phyloP scores from a whole-genome alignment of 2,888 invertebrate genomes.

The Steromphala cineraria region DNA sequence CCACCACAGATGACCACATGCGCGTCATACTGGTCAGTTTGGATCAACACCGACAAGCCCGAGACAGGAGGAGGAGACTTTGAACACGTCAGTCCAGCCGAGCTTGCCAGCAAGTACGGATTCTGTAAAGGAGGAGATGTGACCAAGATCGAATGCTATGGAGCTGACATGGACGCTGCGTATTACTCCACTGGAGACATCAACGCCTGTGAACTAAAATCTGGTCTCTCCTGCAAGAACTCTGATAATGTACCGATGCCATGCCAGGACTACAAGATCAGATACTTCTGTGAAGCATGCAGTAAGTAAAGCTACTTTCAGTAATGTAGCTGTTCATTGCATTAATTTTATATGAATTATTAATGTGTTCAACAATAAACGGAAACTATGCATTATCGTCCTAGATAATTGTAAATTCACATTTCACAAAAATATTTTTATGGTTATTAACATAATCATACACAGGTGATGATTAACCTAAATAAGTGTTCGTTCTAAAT shows the following conservation, averaged over 20 bases:
- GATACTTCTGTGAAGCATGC: slow-evolving; percentile 56
- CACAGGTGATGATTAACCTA: too few species aligned
- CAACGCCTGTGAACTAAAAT: slow-evolving; percentile 77
- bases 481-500: too few species aligned
- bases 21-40: slow-evolving; percentile 51
- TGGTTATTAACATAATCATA: too few species aligned
- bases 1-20: background rate
- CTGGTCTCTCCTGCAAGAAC: slow-evolving; percentile 82
- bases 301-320: background rate
- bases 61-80: slow-evolving; percentile 55
- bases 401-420: too few species aligned
- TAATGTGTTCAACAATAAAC: too few species aligned
- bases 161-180: background rate
- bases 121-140: slow-evolving; percentile 63
- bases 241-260: slow-evolving; percentile 48
- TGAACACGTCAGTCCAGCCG: slow-evolving; percentile 38
- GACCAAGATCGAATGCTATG: slow-evolving; percentile 61
- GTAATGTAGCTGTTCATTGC: too few species aligned
- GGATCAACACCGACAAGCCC: slow-evolving; percentile 62
- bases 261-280: slow-evolving; percentile 65
- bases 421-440: too few species aligned
- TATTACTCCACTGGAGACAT: slow-evolving; percentile 42
- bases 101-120: background rate
- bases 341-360: too few species aligned
- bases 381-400: too few species aligned